A percentile compares a stretch with the other conserved stretches of the same genome.
Evolutionary conservation across 2,888 invertebrate species (phyloP).

Genomic region (Phalera bucephala): DNA sequence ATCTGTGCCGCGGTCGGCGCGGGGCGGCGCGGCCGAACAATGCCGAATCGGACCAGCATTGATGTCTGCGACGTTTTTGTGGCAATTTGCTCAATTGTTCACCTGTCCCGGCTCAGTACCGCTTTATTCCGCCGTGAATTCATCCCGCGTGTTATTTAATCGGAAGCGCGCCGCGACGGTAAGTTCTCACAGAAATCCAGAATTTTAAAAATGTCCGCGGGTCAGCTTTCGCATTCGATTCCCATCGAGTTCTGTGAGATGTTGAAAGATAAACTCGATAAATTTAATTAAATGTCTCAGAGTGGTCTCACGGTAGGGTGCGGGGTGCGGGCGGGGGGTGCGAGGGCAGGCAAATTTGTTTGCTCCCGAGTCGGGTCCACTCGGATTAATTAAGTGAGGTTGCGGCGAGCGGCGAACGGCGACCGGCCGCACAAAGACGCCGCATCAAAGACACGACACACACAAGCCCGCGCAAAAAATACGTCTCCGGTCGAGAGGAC

Average conservation of each 20-base stretch:
- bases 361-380: conserved; percentile 50
- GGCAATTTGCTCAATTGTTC: conserved; percentile 52
- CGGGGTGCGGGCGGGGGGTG: conserved; percentile 12
- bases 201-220: conserved; percentile 61
- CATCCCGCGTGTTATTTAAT: conserved; percentile 38
- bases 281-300: conserved; percentile 75
- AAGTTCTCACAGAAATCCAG: conserved; percentile 59
- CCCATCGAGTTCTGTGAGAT: conserved; percentile 64
- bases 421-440: conserved; percentile 45
- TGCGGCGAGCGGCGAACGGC: conserved; percentile 28
- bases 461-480: conserved; percentile 34
- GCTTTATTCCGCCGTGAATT: conserved; percentile 42
- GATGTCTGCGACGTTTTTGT: conserved; percentile 48
- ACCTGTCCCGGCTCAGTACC: conserved; percentile 35
- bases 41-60: conserved; percentile 27
- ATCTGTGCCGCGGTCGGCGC: background rate
- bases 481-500: conserved; percentile 16
- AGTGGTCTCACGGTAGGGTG: conserved; percentile 35
- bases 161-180: conserved; percentile 25
- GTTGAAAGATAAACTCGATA: conserved; percentile 72
- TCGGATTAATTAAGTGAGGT: conserved; percentile 68
- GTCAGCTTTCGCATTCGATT: conserved; percentile 58
- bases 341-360: conserved; percentile 64
- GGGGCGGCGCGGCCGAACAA: background rate
- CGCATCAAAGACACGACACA: conserved; percentile 19